These are phyloP conservation scores for Egretta garzetta DNA, from an alignment of 2,113 vertebrate genomes.

Conservation along the genomic window DNA sequence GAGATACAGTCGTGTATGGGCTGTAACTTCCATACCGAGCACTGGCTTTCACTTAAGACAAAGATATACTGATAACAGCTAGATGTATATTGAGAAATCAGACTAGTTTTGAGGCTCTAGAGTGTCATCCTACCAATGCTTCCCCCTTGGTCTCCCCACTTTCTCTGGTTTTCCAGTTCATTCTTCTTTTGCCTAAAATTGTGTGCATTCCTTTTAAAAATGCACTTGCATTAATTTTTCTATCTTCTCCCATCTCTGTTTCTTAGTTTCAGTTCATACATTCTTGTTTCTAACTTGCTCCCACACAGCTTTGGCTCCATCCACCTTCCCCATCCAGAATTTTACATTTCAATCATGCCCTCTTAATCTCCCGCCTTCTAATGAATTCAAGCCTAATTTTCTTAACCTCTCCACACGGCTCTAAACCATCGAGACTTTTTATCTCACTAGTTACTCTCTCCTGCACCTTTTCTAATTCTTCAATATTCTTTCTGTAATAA, in stretches of 20 bases:
- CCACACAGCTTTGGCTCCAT: not conserved
- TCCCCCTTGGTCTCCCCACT: not conserved
- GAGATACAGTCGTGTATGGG: not conserved
- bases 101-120: not conserved
- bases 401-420: not conserved
- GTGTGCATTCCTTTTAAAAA: not conserved
- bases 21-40: fast-evolving
- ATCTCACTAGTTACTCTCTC: not conserved
- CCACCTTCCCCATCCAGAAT: not conserved
- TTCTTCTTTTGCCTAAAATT: not conserved
- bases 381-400: slow-evolving; percentile 41
- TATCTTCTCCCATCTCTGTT: not conserved
- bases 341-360: slow-evolving; percentile 31
- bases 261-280: not conserved
- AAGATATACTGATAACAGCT: not conserved
- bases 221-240: not conserved
- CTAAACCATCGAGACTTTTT: not conserved
- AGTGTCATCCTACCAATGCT: not conserved
- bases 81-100: not conserved
- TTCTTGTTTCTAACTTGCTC: not conserved
- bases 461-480: slow-evolving; percentile 21
- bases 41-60: not conserved
- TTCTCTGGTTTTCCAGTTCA: not conserved
- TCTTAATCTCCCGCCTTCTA: slow-evolving; percentile 3
- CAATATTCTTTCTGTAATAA: slow-evolving; percentile 20